phyloP scores from a whole-genome alignment of 2,797 vertebrate species.

The Todus mexicanus region DNA sequence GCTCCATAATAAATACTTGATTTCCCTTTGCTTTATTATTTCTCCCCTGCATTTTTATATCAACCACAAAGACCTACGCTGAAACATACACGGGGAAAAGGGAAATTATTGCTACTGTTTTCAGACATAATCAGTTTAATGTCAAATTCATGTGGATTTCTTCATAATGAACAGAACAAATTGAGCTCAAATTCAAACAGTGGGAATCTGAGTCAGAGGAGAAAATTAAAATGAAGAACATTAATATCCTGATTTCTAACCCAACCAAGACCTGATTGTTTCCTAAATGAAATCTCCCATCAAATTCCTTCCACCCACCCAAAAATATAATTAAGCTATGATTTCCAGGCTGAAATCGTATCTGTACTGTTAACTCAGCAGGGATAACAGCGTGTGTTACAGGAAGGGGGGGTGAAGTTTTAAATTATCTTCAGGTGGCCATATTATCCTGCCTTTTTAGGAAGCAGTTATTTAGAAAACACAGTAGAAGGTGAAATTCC shows the following conservation, averaged over 20 bases:
- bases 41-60: slow-evolving; percentile 45
- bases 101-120: slow-evolving; percentile 49
- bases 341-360: slow-evolving; percentile 14
- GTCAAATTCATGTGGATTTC: slow-evolving; percentile 66
- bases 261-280: slow-evolving; percentile 39
- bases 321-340: slow-evolving; percentile 53
- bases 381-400: not conserved
- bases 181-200: slow-evolving; percentile 63
- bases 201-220: slow-evolving; percentile 48
- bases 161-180: slow-evolving; percentile 60
- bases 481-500: not conserved
- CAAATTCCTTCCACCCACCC: slow-evolving; percentile 38
- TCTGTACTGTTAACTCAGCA: slow-evolving; percentile 1
- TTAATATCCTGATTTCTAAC: slow-evolving; percentile 56
- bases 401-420: not conserved
- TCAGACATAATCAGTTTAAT: slow-evolving; percentile 65
- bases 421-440: slow-evolving; percentile 7
- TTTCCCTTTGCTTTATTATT: slow-evolving; percentile 40
- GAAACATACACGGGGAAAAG: slow-evolving; percentile 40
- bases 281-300: slow-evolving; percentile 58
- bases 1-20: slow-evolving; percentile 7
- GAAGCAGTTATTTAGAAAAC: not conserved
- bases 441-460: not conserved
- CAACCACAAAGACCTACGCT: slow-evolving; percentile 46
- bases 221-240: slow-evolving; percentile 62